Evolutionary conservation across 2,797 vertebrate species (phyloP).

Genomic region (Channallabes apus): DNA sequence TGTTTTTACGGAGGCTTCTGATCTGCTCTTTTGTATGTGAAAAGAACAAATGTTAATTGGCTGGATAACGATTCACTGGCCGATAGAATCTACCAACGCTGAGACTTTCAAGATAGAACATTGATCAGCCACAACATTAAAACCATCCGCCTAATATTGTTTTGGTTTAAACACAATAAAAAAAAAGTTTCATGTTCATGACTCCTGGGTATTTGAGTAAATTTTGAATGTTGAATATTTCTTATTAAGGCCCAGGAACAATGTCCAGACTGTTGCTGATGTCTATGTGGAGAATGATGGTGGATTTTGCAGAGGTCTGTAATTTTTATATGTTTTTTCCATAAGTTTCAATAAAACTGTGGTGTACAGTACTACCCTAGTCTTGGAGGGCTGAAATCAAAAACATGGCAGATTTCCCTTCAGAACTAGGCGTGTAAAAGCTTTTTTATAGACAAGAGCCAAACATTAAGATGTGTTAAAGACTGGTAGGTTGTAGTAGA

Average conservation of each 20-base stretch:
- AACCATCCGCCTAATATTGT: background rate
- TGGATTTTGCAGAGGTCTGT: slow-evolving; percentile 30
- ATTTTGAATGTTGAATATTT: slow-evolving; percentile 17
- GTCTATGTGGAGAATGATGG: background rate
- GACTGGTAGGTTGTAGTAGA: background rate
- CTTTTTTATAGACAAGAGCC: background rate
- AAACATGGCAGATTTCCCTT: background rate
- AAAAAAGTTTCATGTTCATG: background rate
- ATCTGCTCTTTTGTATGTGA: background rate
- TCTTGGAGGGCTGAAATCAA: background rate
- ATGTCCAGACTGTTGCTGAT: background rate
- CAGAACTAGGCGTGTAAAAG: background rate
- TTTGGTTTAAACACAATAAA: too few relatives aligned
- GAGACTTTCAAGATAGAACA: background rate
- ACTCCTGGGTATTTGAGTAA: background rate
- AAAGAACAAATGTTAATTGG: background rate
- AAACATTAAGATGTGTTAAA: background rate
- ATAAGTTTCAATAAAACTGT: background rate
- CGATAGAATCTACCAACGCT: background rate
- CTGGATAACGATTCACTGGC: background rate
- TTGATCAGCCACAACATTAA: background rate
- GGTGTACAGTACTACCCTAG: background rate
- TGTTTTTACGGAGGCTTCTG: too few relatives aligned
- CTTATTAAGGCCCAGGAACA: slow-evolving; percentile 10
- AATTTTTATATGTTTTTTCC: background rate